Evolutionary conservation across 1,140 invertebrate genomes (phyloP).

Genomic region (Pogonognathellus flavescens): DNA sequence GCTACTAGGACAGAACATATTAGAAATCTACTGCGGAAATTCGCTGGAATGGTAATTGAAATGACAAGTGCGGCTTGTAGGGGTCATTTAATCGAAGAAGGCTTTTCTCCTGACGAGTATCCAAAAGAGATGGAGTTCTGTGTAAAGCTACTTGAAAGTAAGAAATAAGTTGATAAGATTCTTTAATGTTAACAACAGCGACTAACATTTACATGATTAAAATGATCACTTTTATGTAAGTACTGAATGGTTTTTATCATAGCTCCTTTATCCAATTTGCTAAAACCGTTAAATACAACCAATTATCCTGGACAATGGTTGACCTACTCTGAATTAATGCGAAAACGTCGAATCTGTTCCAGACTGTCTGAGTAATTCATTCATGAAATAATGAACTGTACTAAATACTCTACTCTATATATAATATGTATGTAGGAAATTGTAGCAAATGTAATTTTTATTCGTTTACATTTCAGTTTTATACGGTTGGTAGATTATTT

Average conservation of each 20-base stretch:
- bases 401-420: no score
- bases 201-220: no score
- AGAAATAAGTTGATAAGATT: not conserved
- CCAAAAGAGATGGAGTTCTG: slow-evolving; percentile 69
- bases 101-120: slow-evolving; percentile 79
- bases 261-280: slow-evolving; percentile 53
- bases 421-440: no score
- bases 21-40: slow-evolving; percentile 70
- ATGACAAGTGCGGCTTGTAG: slow-evolving; percentile 80
- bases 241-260: slow-evolving; percentile 14
- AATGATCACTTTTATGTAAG: no score
- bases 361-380: slow-evolving; percentile 76
- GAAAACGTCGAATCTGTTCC: slow-evolving; percentile 82
- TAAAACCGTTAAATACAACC: slow-evolving; percentile 23
- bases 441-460: slow-evolving; percentile 1
- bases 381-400: slow-evolving; percentile 52
- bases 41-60: slow-evolving; percentile 75
- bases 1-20: not conserved
- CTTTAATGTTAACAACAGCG: no score
- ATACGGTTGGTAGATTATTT: slow-evolving; percentile 83
- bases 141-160: slow-evolving; percentile 69
- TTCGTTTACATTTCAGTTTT: slow-evolving; percentile 74
- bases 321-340: slow-evolving; percentile 86
- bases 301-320: slow-evolving; percentile 72
- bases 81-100: slow-evolving; percentile 79